Evolutionary conservation across 2,113 vertebrate genomes (phyloP).

Genomic region (Clupea harengus): DNA sequence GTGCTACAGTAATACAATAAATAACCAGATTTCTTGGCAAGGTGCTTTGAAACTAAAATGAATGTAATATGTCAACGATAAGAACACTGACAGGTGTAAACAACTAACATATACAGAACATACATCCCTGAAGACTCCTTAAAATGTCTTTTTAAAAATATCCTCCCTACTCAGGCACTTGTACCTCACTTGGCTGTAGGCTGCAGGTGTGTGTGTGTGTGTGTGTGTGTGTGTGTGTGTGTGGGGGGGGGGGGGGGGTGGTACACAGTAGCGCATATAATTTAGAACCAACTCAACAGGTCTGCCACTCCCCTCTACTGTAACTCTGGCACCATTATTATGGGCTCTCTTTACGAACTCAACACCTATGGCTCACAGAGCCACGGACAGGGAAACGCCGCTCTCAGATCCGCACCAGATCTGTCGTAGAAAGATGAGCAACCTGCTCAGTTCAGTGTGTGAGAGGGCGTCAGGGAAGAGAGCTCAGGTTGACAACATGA

Average conservation of each 20-base stretch:
- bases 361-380: conserved; percentile 39
- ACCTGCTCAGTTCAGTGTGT: neutral
- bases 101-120: no score
- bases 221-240: neutral
- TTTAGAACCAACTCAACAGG: neutral
- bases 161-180: neutral
- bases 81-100: no score
- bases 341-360: neutral
- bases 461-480: neutral
- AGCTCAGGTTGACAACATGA: neutral
- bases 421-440: neutral
- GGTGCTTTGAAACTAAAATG: no score
- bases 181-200: neutral
- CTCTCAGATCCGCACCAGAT: neutral
- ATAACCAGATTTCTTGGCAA: no score
- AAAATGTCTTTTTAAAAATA: neutral
- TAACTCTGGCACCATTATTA: neutral
- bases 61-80: no score
- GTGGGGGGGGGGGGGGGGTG: neutral
- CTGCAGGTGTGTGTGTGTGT: neutral
- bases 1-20: conserved; percentile 57
- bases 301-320: neutral
- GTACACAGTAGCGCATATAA: neutral
- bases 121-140: neutral
- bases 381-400: neutral